A percentile compares a stretch with the other conserved stretches of the same genome.
These are phyloP conservation scores for Molorchus minor DNA, from an alignment of 2,888 invertebrate species.

Conservation along the genomic window DNA sequence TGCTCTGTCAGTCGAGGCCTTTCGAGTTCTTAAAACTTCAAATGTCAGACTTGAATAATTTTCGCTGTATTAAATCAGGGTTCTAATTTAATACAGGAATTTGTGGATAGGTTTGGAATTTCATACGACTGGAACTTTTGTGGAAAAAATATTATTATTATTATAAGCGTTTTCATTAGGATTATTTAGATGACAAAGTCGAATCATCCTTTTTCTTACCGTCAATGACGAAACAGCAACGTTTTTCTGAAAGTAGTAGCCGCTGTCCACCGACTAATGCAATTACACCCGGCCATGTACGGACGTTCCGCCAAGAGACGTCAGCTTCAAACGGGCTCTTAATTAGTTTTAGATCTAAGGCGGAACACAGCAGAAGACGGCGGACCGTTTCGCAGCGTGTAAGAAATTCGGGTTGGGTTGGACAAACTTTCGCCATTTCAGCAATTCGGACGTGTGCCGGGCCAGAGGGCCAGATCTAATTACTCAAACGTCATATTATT, in stretches of 20 bases:
- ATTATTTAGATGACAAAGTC: no score
- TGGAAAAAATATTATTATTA: no score
- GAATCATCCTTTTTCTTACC: neutral
- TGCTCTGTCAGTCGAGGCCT: no score
- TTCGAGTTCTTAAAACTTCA: no score
- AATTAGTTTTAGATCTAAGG: slow-evolving; percentile 42
- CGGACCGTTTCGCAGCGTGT: slow-evolving; percentile 27
- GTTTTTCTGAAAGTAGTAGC: slow-evolving; percentile 21
- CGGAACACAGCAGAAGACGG: slow-evolving; percentile 25
- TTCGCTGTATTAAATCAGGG: no score
- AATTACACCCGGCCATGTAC: slow-evolving; percentile 32
- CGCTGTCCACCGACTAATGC: slow-evolving; percentile 37
- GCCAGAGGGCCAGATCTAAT: slow-evolving; percentile 41
- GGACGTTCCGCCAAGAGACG: slow-evolving; percentile 31
- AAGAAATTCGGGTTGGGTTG: slow-evolving; percentile 42
- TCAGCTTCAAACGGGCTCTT: slow-evolving; percentile 39
- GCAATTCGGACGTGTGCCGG: slow-evolving; percentile 34
- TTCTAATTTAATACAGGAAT: no score
- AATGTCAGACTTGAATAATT: no score
- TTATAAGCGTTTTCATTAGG: no score
- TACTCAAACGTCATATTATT: slow-evolving; percentile 45
- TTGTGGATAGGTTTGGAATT: no score
- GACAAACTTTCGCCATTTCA: slow-evolving; percentile 35
- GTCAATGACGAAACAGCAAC: neutral
- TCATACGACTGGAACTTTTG: no score